Evolutionary conservation across 2,888 invertebrate species (phyloP), one percentile per base, ranked within the genome.

Genomic region (Platycnemis pennipes): DNA sequence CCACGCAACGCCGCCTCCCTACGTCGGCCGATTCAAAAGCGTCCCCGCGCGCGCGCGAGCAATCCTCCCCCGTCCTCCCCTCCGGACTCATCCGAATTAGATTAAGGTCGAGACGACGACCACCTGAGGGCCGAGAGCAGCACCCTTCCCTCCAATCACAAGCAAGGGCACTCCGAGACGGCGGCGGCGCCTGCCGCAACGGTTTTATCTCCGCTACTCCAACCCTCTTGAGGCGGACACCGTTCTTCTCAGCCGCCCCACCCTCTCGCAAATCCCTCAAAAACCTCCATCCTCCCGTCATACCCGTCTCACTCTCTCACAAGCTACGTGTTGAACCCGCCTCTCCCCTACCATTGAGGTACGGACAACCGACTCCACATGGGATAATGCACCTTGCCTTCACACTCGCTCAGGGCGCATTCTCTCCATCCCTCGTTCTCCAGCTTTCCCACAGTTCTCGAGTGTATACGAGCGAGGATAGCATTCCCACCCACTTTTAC

Each of bases 161-260:
- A 22, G 22, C 63, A n/a, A n/a, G n/a, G 49, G 63, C 63, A 63
- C 26, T 63, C 63, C 26, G 5, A 63, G 7, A 3, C 77, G 13
- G 19, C 49, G 49, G 13, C 13, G 77, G 77, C 77, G 77, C 77
- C 77, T 37, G 77, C 77, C 77, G 77, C 77, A 77, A 77, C 77
- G 77, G 77, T 37, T 77, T 77, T 13, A 49, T 19, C 31, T 7
- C 13, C n/a, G 1, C 69, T 31, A 2, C 31, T 13, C 31, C 53
- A 11, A 13, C 53, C 19, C 53, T 19, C 53, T 8, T 19, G 53
- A 16, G 53, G 53, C n/a, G n/a, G n/a, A n/a, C n/a, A 53, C 53
- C 53, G 53, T 53, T 53, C 53, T 63, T 26, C 63, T n/a, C 63
- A 63, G 8, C 26, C 63, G 5, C 63, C 63, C 26, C n/a, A 26